phyloP scores from a whole-genome alignment of 2,113 vertebrate genomes.

The Boulengeromyrus knoepffleri region DNA sequence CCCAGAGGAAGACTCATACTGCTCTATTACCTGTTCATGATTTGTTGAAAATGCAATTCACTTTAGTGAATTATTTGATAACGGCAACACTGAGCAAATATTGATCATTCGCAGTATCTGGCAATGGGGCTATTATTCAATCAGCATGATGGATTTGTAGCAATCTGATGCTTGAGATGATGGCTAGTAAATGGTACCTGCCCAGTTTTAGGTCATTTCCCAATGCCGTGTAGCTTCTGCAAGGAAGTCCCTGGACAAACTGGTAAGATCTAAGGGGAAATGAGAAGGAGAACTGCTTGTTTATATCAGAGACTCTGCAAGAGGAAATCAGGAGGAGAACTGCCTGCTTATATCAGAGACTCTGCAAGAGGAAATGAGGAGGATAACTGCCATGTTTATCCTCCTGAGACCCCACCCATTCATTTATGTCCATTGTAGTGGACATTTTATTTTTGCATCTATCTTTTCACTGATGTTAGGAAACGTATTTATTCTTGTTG shows the following conservation, averaged over 20 bases:
- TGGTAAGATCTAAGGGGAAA: not conserved
- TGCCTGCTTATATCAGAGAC: not conserved
- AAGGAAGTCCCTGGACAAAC: not conserved
- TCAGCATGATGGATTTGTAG: not conserved
- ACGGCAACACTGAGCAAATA: not conserved
- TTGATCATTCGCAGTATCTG: not conserved
- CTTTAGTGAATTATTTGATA: conserved; percentile 7
- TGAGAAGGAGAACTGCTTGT: not conserved
- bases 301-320: not conserved
- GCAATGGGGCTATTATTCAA: not conserved
- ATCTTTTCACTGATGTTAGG: no score
- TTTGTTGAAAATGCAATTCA: conserved; percentile 6
- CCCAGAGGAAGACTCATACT: conserved; percentile 1
- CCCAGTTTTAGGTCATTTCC: not conserved
- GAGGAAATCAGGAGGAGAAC: not conserved
- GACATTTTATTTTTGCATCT: no score
- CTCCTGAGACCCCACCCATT: no score
- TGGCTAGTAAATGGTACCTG: not conserved
- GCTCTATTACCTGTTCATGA: not conserved
- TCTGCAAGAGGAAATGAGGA: not conserved
- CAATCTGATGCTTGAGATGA: not conserved
- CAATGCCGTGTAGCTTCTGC: not conserved
- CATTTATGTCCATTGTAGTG: no score
- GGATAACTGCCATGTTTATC: no score
- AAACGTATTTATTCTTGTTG: no score